These are phyloP conservation scores for Volucella zonaria DNA, from an alignment of 2,888 invertebrate genomes.

Conservation along the genomic window DNA sequence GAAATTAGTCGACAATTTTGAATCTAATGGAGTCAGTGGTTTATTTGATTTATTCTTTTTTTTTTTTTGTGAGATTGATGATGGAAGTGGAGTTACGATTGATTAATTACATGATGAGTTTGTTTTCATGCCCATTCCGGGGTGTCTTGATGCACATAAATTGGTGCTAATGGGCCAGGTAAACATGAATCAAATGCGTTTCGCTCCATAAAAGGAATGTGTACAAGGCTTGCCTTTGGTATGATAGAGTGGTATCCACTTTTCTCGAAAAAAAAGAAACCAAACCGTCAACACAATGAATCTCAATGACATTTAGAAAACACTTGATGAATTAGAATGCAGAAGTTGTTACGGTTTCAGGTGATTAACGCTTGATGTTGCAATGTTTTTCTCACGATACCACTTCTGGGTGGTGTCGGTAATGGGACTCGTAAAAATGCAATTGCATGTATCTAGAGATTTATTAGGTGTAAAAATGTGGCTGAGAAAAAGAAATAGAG, in stretches of 20 bases:
- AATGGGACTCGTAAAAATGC: background rate
- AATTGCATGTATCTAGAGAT: no score
- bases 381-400: constrained; percentile 33
- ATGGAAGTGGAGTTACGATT: constrained; percentile 44
- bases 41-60: background rate
- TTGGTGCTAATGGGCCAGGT: constrained; percentile 52
- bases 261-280: no score
- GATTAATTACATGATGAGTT: constrained; percentile 60
- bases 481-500: no score
- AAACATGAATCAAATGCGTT: constrained; percentile 32
- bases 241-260: no score
- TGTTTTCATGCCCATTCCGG: constrained; percentile 49
- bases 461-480: no score
- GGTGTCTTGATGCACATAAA: constrained; percentile 50
- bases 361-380: constrained; percentile 15
- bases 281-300: constrained; percentile 4
- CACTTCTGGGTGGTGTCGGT: constrained; percentile 3
- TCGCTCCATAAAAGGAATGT: constrained; percentile 45
- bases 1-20: constrained; percentile 45
- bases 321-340: constrained; percentile 14
- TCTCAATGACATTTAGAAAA: constrained; percentile 33
- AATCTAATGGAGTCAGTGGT: constrained; percentile 30
- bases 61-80: constrained; percentile 27
- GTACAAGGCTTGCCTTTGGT: constrained; percentile 22
- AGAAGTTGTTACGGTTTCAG: constrained; percentile 12